Base-by-base conservation (phyloP, 2,797 vertebrate genomes). In the Bradypodion ventrale region DNA sequence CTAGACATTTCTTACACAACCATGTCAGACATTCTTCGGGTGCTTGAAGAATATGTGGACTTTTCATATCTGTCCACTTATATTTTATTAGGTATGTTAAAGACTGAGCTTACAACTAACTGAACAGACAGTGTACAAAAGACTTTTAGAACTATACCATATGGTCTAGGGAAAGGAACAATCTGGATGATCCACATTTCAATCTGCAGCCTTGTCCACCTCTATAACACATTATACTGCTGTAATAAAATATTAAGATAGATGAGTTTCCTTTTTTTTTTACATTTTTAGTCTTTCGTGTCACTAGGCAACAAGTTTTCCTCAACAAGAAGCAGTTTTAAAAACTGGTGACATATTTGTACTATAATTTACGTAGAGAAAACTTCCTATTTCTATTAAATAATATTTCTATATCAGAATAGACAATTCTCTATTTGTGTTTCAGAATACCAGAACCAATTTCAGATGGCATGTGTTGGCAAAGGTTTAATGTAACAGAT, bases 101-200 rank as follows among this genome's bases (percentile, higher is more conserved):
- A 95, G 93, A 94, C 87, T 23, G 93, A 95, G 94, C 94, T 95
- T 96, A 96, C 95, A 95, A 96, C 95, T 95, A 95, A 94, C 92
- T 94, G 95, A 96, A 96, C 94, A 96, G 95, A 96, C 95, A 96
- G 95, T 90, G 0, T 94, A 96, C 95, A 96, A 96, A 96, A 96
- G 95, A 95, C 95, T 96, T 95, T 96, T 96, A 96, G 95, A 96
- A 96, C 95, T 95, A 93, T 94, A 96, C 95, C 95, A 96, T 96
- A 96, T 96, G 95, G 95, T 95, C 93, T 89, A 94, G 94, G 93
- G 95, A 95, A 96, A 93, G 93, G 93, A 95, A 95, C 95, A 96
- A 96, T 96, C 95, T 96, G 95, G 95, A 95, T 94, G 74, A 94
- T 94, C 94, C 94, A 93, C 94, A 90, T 94, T 95, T 95, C 95